Evolutionary conservation across 2,113 vertebrate genomes (phyloP).

Genomic region (Ochotona curzoniae): DNA sequence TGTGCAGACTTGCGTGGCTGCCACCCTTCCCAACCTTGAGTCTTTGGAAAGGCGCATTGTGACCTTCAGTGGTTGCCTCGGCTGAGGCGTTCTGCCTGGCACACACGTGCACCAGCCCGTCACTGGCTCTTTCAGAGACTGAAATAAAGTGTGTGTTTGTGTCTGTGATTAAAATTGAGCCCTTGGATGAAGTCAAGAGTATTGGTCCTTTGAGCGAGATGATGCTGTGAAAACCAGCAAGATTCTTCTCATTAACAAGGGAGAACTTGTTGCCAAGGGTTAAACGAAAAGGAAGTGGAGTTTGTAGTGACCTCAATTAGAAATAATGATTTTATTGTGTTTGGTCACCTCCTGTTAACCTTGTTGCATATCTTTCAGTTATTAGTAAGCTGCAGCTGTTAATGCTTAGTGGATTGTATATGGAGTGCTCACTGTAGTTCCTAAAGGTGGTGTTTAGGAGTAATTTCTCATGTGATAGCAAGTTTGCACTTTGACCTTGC

Average conservation of each 20-base stretch:
- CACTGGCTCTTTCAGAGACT: constrained; percentile 21
- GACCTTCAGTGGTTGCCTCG: background rate
- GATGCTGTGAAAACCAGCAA: constrained; percentile 11
- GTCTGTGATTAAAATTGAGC: background rate
- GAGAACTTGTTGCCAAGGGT: constrained; percentile 47
- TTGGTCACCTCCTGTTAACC: background rate
- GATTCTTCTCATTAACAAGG: constrained; percentile 57
- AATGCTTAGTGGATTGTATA: background rate
- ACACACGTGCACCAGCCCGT: background rate
- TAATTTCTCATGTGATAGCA: background rate
- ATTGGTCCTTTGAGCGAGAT: constrained; percentile 34
- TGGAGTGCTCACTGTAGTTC: constrained; percentile 9
- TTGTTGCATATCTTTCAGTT: background rate
- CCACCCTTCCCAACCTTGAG: background rate
- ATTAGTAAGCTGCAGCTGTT: constrained; percentile 49
- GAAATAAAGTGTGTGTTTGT: constrained; percentile 34
- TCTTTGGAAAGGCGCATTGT: constrained; percentile 38
- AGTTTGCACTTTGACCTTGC: constrained; percentile 27
- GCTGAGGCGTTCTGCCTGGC: background rate
- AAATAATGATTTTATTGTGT: constrained; percentile 57
- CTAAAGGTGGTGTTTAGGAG: constrained; percentile 25
- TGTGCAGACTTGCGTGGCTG: constrained; percentile 1
- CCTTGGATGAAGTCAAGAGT: constrained; percentile 31
- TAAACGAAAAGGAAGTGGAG: constrained; percentile 43
- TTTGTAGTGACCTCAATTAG: constrained; percentile 35